Evolutionary conservation across 2,888 invertebrate species (phyloP).

Genomic region (Stegana nigrithorax): DNA sequence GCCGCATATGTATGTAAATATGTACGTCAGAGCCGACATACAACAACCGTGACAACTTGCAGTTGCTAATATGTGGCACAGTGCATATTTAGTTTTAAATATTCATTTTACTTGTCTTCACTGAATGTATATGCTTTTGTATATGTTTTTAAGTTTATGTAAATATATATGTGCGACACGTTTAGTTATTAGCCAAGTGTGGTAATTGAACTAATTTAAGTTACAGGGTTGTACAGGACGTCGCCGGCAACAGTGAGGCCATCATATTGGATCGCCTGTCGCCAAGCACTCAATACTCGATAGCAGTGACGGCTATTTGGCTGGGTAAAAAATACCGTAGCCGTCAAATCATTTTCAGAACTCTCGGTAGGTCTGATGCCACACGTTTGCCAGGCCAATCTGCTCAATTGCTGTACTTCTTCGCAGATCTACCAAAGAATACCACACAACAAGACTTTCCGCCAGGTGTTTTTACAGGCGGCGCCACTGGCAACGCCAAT

Average conservation of each 20-base stretch:
- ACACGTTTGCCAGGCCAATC: background rate
- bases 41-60: no score
- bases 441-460: constrained; percentile 80
- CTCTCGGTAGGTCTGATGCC: constrained; percentile 75
- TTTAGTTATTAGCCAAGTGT: constrained; percentile 65
- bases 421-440: constrained; percentile 80
- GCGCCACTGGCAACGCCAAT: constrained; percentile 25
- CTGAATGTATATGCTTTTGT: constrained; percentile 19
- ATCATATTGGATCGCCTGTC: constrained; percentile 84
- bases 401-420: background rate
- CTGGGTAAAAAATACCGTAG: constrained; percentile 86
- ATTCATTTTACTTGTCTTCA: no score
- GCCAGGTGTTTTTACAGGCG: constrained; percentile 36
- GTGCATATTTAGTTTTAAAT: no score
- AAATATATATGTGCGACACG: constrained; percentile 21
- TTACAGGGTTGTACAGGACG: constrained; percentile 94
- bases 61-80: no score
- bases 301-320: constrained; percentile 86
- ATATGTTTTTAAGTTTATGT: background rate
- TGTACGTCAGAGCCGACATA: background rate
- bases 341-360: constrained; percentile 86
- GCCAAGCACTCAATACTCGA: constrained; percentile 89
- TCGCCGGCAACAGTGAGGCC: constrained; percentile 89
- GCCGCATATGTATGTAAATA: constrained; percentile 6
- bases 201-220: constrained; percentile 79